These are phyloP conservation scores for Itoplectis maculator DNA, from an alignment of 2,888 invertebrate genomes.

Conservation along the genomic window DNA sequence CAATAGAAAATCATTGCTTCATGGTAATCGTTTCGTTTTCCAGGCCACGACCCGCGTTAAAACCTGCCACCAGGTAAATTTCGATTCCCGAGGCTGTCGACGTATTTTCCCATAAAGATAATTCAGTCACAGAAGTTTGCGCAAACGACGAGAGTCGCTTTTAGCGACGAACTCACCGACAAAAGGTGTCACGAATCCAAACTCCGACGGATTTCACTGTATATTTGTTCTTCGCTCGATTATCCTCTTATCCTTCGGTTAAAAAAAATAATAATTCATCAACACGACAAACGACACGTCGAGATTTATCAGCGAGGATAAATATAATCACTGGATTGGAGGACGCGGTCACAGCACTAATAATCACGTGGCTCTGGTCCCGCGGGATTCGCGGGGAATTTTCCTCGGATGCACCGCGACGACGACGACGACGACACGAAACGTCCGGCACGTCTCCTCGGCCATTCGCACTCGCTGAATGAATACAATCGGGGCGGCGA, in stretches of 20 bases:
- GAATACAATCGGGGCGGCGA: slow-evolving; percentile 52
- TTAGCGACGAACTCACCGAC: slow-evolving; percentile 1
- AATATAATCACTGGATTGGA: neutral
- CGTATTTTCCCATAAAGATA: neutral
- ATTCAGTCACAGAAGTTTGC: neutral
- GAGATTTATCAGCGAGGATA: neutral
- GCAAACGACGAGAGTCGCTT: neutral
- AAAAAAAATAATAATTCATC: neutral
- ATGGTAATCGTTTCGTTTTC: neutral
- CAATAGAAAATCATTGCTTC: neutral
- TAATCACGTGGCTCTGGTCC: neutral
- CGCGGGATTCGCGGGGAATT: neutral
- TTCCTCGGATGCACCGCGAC: slow-evolving; percentile 14
- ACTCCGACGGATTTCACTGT: neutral
- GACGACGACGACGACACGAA: slow-evolving; percentile 16
- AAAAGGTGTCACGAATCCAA: neutral
- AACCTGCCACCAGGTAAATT: neutral
- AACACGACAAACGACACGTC: neutral
- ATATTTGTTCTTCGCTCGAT: neutral
- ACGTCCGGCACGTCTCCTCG: slow-evolving; percentile 56
- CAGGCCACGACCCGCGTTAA: neutral
- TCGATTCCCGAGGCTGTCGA: neutral
- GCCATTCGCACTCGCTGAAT: slow-evolving; percentile 65
- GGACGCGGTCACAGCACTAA: neutral
- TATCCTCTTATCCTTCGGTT: neutral